Conservation (phyloP, 2,113 vertebrate species). For the Butorides virescens region DNA sequence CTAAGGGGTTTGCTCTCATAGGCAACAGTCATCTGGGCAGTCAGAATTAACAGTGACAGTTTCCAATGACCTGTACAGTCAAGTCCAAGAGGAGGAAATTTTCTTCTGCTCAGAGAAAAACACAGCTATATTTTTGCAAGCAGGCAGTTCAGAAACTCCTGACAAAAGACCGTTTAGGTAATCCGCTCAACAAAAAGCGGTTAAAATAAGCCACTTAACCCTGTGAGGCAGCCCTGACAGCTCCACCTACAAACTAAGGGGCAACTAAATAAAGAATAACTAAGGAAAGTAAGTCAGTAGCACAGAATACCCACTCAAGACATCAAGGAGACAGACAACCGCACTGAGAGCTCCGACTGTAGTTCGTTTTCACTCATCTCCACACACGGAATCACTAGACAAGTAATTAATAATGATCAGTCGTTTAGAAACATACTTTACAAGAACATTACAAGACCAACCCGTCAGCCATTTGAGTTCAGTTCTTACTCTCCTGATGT, state of each 20-base stretch:
- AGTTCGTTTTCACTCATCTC: not conserved
- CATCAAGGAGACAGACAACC: not conserved
- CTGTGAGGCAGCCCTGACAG: not conserved
- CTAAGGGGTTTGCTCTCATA: not conserved
- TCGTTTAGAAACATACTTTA: not conserved
- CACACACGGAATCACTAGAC: rapidly evolving
- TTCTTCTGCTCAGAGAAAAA: not conserved
- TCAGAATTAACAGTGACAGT: not conserved
- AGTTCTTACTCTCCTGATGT: not conserved
- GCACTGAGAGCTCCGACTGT: not conserved
- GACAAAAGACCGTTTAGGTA: not conserved
- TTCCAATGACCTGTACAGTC: not conserved
- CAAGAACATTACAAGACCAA: not conserved
- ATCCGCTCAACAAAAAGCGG: rapidly evolving
- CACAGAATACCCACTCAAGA: not conserved
- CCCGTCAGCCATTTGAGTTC: not conserved
- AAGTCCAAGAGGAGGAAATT: not conserved
- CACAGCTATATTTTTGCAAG: not conserved
- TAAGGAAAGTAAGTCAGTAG: not conserved
- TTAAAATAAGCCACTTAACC: not conserved
- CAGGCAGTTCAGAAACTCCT: not conserved
- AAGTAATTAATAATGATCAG: not conserved
- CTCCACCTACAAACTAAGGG: not conserved
- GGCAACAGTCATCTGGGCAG: not conserved
- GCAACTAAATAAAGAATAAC: not conserved